Evolutionary conservation across 2,113 vertebrate species (phyloP), one percentile per base, ranked within the genome.

Genomic region (Hippocampus zosterae): DNA sequence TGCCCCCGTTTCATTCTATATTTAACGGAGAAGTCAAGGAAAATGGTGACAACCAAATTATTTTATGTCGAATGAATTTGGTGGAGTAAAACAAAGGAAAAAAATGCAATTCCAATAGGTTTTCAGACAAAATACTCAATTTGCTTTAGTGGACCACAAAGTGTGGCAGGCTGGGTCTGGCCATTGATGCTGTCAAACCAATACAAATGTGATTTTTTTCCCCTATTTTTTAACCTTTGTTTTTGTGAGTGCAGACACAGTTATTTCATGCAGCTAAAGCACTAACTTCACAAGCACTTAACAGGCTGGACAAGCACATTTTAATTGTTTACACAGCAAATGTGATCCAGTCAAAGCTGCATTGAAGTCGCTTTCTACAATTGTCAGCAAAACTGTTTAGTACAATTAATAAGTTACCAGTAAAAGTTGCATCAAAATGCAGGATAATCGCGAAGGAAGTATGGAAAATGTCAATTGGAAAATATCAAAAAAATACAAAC

Each of bases 261-360:
- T 44, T 50, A 50, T 50, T 59, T 59, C 13, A 59, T 59, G 56
- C 16, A 16, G 25, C 5, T 8, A 33, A 59, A 12, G 25, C 5
- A 29, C 53, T 29, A 19, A 61, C 19, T 10, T 40, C 2, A 55
- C 21, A 55, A 5, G 12, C n/a, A 8, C 67, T 37, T 52, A 72
- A 78, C 62, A 68, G 3, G 8, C 41, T 3, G 15, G 55, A 25
- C 57, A 50, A 50, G 29, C 29, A 68, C n/a, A 1, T 65, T 63
- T 56, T 19, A 62, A 16, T 67, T 48, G 9, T 53, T 77, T 55
- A 69, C 59, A 72, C 0, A 66, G 46, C 53, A 69, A 44, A 72
- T 44, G 25, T 53, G 4, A 50, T 60, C 15, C 8, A 23, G 68
- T 64, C 50, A 50, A 33, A 65, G 5, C 19, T 52, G 65, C 57